Evolutionary conservation across 1,140 invertebrate species (phyloP).

Genomic region (Anastatus disparis): DNA sequence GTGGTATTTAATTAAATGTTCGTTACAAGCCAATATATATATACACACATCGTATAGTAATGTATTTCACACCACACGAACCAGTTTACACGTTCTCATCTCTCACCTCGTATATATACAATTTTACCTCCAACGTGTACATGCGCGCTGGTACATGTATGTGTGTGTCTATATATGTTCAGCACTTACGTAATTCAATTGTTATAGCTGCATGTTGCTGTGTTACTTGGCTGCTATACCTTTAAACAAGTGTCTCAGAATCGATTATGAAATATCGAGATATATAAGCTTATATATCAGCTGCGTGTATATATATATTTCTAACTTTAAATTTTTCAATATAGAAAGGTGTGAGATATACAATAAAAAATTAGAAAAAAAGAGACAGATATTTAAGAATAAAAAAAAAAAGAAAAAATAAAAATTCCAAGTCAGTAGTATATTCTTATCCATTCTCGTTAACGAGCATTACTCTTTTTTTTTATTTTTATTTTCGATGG

Average conservation of each 20-base stretch:
- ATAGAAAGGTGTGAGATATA: not conserved
- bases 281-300: too few species aligned
- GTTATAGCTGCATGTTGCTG: too few species aligned
- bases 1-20: constrained; percentile 33
- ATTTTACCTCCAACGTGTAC: too few species aligned
- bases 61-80: too few species aligned
- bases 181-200: constrained; percentile 19
- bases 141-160: constrained; percentile 3
- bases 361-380: not conserved
- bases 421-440: not conserved
- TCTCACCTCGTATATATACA: too few species aligned
- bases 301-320: too few species aligned
- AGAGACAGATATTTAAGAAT: too few species aligned
- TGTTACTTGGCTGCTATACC: too few species aligned
- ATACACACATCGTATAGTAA: not conserved
- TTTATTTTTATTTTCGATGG: too few species aligned
- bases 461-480: too few species aligned
- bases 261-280: constrained; percentile 28
- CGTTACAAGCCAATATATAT: constrained; percentile 8
- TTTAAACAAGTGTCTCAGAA: not conserved
- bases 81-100: not conserved
- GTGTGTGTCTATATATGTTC: not conserved
- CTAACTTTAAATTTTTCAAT: too few species aligned
- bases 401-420: not conserved
- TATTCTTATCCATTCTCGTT: constrained; percentile 11